These are phyloP conservation scores for Charadrius vociferus DNA, from an alignment of 2,113 vertebrate genomes.

Conservation along the genomic window DNA sequence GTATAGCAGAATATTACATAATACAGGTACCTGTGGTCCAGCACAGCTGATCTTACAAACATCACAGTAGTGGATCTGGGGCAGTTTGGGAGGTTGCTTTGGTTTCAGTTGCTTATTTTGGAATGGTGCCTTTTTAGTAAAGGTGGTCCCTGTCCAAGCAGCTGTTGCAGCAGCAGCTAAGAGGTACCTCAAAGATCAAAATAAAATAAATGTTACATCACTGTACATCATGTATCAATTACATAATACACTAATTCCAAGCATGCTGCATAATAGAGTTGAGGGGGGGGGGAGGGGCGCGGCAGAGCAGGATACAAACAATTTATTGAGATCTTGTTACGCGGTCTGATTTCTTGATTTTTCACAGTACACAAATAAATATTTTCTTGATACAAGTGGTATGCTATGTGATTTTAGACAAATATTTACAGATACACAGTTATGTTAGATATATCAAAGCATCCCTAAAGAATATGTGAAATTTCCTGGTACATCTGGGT, in stretches of 20 bases:
- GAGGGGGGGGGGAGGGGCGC: too few relatives aligned
- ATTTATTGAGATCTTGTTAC: not conserved
- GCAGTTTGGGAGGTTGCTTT: slow-evolving; percentile 92
- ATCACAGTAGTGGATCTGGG: slow-evolving; percentile 96
- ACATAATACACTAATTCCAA: not conserved
- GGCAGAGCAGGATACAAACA: not conserved
- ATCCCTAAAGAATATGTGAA: not conserved
- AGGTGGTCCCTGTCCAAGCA: slow-evolving; percentile 91
- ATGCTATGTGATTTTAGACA: not conserved
- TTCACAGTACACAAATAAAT: not conserved
- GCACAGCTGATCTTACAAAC: slow-evolving; percentile 98
- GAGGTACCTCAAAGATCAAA: slow-evolving; percentile 84
- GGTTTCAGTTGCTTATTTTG: slow-evolving; percentile 92
- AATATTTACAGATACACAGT: not conserved
- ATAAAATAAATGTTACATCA: slow-evolving; percentile 46
- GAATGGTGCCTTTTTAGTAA: slow-evolving; percentile 92
- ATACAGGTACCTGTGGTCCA: slow-evolving; percentile 76
- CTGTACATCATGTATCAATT: not conserved
- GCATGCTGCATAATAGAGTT: not conserved
- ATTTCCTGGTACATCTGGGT: not conserved
- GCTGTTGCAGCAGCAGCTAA: slow-evolving; percentile 87
- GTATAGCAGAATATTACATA: not conserved
- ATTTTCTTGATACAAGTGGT: too few relatives aligned
- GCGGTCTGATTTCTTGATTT: not conserved
- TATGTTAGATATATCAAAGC: not conserved